Base-by-base conservation (phyloP, 2,888 invertebrate species). In the Calliopum simillimum region DNA sequence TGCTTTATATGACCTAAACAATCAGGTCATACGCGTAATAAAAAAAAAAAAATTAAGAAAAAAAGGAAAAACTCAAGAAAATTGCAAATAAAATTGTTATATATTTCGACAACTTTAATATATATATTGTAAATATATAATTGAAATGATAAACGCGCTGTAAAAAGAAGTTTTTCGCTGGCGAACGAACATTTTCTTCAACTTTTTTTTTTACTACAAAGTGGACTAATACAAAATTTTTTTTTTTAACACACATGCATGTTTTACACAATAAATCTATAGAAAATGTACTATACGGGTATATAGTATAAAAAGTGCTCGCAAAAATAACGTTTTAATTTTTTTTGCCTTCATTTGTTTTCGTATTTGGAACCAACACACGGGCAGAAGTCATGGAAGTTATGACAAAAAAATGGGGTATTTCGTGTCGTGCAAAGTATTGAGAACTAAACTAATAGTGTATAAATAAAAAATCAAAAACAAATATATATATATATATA, bases 1-100 rank as follows among this genome's bases (percentile, higher is more conserved):
- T 81, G 78, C 80, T 78, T 78, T 81, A 78, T 75, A 80, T 82
- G 83, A 81, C 82, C 82, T 81, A 77, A 78, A 77, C 78, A 82
- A 82, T 80, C 83, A 81, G 82, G 84, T 84, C 84, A 83, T 72
- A 71, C 65, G 65, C 70, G 59, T 46, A 70, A 68, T 53, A 63
- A 56, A 63, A 44, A 55, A 68, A 33, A 16, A 8, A 63, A 69
- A 69, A 58, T 44, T 59, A 41, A 43, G 16, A 47, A 61, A 69
- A 65, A 61, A 47, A 68, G 43, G 2, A 33, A 56, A 25, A 49
- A 64, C 46, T 43, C 14, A 8, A 33, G 33, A n/a, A 56, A 56
- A 25, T 41, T 8, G 46, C 65, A 58, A 69, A 59, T 41, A 41
- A 21, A 53, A 63, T 16, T 56, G 3, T 49, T 43, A 68, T 23